These are phyloP conservation scores for Sisyra nigra DNA, from an alignment of 2,888 invertebrate species.

Conservation along the genomic window DNA sequence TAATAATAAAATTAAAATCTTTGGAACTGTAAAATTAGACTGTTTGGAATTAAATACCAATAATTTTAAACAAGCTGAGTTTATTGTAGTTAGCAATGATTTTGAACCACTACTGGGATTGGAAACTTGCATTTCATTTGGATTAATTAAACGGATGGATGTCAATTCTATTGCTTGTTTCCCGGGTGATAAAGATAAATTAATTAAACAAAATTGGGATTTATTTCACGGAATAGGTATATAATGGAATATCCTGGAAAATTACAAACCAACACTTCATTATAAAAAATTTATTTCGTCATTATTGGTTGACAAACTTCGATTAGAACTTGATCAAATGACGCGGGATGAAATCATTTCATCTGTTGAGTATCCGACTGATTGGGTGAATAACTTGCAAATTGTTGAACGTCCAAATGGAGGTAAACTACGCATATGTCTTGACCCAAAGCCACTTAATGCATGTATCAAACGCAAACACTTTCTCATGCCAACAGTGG, in stretches of 20 bases:
- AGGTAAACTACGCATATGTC: slow-evolving; percentile 12
- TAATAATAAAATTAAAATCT: too few species aligned
- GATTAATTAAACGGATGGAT: slow-evolving; percentile 5
- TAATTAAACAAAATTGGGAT: slow-evolving; percentile 1
- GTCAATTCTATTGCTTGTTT: background rate
- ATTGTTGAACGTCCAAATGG: slow-evolving; percentile 1
- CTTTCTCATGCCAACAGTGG: slow-evolving; percentile 15
- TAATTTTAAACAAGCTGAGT: too few species aligned
- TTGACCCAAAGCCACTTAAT: slow-evolving; percentile 16
- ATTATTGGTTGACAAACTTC: slow-evolving; percentile 4
- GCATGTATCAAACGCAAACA: slow-evolving; percentile 14
- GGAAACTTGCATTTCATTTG: slow-evolving; percentile 2
- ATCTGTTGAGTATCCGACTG: slow-evolving; percentile 10
- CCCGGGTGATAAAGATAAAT: background rate
- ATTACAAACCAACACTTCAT: slow-evolving; percentile 4
- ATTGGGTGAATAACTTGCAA: slow-evolving; percentile 11
- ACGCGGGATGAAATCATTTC: slow-evolving; percentile 7
- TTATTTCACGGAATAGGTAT: background rate
- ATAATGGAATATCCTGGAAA: background rate
- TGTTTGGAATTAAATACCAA: too few species aligned
- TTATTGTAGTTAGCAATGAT: too few species aligned
- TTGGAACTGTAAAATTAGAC: too few species aligned
- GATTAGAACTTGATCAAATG: slow-evolving; percentile 7
- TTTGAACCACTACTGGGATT: slow-evolving; percentile 3
- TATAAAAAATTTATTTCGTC: slow-evolving; percentile 2